These are phyloP conservation scores for Pseudochromis fuscus DNA, from an alignment of 2,797 vertebrate genomes.

Conservation along the genomic window DNA sequence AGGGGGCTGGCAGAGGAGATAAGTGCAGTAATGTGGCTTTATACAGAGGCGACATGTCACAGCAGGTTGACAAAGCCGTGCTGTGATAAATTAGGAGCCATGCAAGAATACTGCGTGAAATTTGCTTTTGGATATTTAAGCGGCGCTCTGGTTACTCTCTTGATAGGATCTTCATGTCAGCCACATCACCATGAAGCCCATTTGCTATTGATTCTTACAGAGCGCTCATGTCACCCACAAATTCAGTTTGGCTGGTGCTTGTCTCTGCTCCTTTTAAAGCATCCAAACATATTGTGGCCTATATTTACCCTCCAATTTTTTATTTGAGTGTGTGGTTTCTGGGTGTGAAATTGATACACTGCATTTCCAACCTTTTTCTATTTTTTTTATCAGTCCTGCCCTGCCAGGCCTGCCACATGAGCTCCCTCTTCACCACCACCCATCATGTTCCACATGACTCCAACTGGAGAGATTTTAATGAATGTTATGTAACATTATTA, in stretches of 20 bases:
- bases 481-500: too few relatives aligned
- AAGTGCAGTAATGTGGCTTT: constrained; percentile 64
- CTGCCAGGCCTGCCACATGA: too few relatives aligned
- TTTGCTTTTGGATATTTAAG: constrained; percentile 40
- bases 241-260: not conserved
- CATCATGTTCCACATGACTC: too few relatives aligned
- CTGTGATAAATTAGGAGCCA: constrained; percentile 54
- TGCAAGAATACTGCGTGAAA: constrained; percentile 27
- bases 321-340: not conserved
- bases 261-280: not conserved
- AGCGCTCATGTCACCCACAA: not conserved
- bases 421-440: too few relatives aligned
- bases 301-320: not conserved
- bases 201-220: constrained; percentile 24
- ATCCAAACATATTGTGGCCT: not conserved
- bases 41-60: constrained; percentile 43
- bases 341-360: not conserved
- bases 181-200: constrained; percentile 12
- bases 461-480: too few relatives aligned
- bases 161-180: constrained; percentile 37
- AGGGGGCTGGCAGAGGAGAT: constrained; percentile 57
- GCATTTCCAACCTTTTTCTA: too few relatives aligned
- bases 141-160: not conserved
- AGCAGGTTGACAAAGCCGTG: constrained; percentile 43
- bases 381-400: too few relatives aligned